Conservation (phyloP, 2,888 invertebrate genomes). For the Protophormia terraenovae region DNA sequence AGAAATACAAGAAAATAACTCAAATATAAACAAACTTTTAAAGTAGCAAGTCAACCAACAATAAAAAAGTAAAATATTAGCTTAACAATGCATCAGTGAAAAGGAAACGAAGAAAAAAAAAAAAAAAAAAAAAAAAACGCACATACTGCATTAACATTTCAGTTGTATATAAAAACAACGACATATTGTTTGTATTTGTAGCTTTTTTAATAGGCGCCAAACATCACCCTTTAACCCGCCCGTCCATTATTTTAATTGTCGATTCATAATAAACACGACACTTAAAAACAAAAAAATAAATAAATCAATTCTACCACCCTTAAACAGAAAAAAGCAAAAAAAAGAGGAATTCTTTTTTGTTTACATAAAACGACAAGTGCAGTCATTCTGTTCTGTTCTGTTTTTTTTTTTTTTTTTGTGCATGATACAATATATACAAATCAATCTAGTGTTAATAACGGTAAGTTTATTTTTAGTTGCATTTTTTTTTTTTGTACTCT, state of each 20-base stretch:
- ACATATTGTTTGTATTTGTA: slow-evolving; percentile 7
- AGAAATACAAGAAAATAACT: neutral
- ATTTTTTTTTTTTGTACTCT: neutral
- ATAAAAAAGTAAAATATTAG: neutral
- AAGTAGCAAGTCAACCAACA: neutral
- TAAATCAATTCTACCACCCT: neutral
- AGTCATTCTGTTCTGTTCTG: neutral
- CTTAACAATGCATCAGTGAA: slow-evolving; percentile 16
- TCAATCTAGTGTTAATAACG: neutral
- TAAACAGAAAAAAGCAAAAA: neutral
- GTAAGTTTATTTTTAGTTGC: slow-evolving; percentile 24
- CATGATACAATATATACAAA: slow-evolving; percentile 9
- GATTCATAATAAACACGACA: slow-evolving; percentile 8
- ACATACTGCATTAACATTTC: slow-evolving; percentile 14
- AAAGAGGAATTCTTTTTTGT: slow-evolving; percentile 6
- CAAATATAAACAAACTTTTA: neutral
- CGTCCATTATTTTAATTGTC: slow-evolving; percentile 9
- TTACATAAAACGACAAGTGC: slow-evolving; percentile 46
- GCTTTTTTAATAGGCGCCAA: slow-evolving; percentile 26
- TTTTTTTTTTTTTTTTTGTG: neutral
- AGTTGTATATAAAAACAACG: slow-evolving; percentile 13
- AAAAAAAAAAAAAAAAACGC: neutral
- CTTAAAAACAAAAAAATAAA: slow-evolving; percentile 6
- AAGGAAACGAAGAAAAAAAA: neutral
- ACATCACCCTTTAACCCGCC: neutral